Evolutionary conservation across 2,888 invertebrate species (phyloP).

Genomic region (Meiosimyza decipiens): DNA sequence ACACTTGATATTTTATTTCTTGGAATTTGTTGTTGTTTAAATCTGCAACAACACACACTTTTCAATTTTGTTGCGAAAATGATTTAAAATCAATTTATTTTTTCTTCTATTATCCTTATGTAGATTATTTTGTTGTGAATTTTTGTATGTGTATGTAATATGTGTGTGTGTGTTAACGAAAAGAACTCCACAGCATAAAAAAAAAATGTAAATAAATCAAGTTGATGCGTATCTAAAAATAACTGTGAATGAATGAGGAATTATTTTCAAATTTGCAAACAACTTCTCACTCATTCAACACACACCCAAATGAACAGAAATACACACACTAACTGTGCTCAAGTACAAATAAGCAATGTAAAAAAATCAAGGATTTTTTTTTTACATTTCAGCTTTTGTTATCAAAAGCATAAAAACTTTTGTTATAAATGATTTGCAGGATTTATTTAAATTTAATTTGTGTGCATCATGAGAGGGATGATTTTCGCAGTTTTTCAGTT

Average conservation of each 20-base stretch:
- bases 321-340: too few species aligned
- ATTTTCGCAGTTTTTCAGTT: background rate
- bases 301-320: background rate
- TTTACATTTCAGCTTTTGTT: too few species aligned
- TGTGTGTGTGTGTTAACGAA: background rate
- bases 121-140: conserved; percentile 49
- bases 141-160: background rate
- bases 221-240: conserved; percentile 48
- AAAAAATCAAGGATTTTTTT: too few species aligned
- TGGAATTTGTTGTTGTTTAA: conserved; percentile 4
- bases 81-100: conserved; percentile 63
- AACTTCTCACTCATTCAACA: conserved; percentile 46
- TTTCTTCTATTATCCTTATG: conserved; percentile 58
- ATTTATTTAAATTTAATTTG: conserved; percentile 32
- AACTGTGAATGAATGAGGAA: conserved; percentile 47
- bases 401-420: too few species aligned
- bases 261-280: conserved; percentile 60
- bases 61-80: conserved; percentile 53
- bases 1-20: background rate
- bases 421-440: conserved; percentile 6
- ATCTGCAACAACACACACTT: conserved; percentile 22
- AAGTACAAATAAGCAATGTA: too few species aligned
- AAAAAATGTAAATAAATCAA: conserved; percentile 57
- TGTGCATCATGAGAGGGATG: conserved; percentile 10
- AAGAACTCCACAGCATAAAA: background rate